These are phyloP conservation scores for Fistularia commersonii DNA, from an alignment of 2,797 vertebrate species.

Conservation along the genomic window DNA sequence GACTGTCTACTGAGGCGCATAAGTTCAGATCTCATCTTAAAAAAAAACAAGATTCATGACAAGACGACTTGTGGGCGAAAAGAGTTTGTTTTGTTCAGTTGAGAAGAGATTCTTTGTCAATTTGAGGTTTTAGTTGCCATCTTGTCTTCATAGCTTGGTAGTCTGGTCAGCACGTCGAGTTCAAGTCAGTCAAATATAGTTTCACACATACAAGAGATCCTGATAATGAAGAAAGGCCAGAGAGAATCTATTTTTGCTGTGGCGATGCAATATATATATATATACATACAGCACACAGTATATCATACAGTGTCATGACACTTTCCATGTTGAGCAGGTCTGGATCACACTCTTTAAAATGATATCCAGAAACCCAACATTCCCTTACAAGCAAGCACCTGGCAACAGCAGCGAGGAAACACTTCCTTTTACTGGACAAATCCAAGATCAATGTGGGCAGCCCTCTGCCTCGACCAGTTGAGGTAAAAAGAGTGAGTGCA, in stretches of 20 bases:
- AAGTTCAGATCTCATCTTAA: background rate
- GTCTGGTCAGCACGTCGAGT: slow-evolving; percentile 1
- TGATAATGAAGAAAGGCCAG: slow-evolving; percentile 24
- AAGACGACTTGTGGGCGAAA: slow-evolving; percentile 9
- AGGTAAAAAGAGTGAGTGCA: too few species aligned
- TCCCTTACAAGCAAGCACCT: too few species aligned
- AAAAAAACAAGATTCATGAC: background rate
- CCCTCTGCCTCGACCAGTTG: too few species aligned
- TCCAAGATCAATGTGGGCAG: too few species aligned
- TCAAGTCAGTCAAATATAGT: slow-evolving; percentile 4
- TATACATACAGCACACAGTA: too few species aligned
- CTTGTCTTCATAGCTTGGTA: slow-evolving; percentile 12
- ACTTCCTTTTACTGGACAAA: too few species aligned
- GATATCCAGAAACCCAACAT: too few species aligned
- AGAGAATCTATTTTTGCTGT: slow-evolving; percentile 17
- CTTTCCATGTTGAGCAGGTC: too few species aligned
- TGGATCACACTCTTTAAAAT: too few species aligned
- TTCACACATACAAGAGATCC: slow-evolving; percentile 16
- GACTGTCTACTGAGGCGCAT: background rate
- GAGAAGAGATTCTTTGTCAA: slow-evolving; percentile 6
- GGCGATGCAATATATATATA: background rate
- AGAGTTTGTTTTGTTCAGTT: slow-evolving; percentile 16
- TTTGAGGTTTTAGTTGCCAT: slow-evolving; percentile 6
- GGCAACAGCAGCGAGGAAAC: too few species aligned
- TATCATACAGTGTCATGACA: too few species aligned